phyloP scores from a whole-genome alignment of 2,797 vertebrate species.

The Tokudaia tokunoshimensis region DNA sequence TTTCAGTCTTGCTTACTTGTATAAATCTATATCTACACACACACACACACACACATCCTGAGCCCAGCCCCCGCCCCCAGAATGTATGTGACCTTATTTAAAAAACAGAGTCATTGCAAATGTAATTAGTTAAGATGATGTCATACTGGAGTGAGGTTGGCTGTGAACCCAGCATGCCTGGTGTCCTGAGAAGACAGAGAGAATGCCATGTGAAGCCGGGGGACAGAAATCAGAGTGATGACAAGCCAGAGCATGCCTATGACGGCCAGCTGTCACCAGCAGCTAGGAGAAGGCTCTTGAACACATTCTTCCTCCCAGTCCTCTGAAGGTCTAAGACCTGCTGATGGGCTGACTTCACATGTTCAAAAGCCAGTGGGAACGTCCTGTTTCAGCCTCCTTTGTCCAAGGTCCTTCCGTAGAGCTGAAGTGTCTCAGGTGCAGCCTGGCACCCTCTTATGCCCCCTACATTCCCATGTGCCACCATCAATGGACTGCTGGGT shows the following conservation, averaged over 20 bases:
- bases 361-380: not conserved
- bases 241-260: not conserved
- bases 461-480: not conserved
- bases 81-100: constrained; percentile 15
- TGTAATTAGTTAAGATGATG: constrained; percentile 40
- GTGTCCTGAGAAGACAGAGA: constrained; percentile 1
- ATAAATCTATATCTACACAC: not conserved
- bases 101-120: not conserved
- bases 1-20: not conserved
- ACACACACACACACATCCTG: not conserved
- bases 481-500: not conserved
- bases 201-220: not conserved
- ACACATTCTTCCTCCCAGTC: not conserved
- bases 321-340: not conserved
- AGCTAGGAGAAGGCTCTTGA: not conserved
- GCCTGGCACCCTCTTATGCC: not conserved
- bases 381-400: not conserved
- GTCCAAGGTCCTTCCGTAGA: not conserved
- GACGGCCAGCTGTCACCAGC: not conserved
- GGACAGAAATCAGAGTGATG: not conserved
- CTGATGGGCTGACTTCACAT: not conserved
- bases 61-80: not conserved
- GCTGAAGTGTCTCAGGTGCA: not conserved
- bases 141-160: not conserved
- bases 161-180: not conserved